Base-by-base conservation (phyloP, 1,140 invertebrate species). In the Pantala flavescens region DNA sequence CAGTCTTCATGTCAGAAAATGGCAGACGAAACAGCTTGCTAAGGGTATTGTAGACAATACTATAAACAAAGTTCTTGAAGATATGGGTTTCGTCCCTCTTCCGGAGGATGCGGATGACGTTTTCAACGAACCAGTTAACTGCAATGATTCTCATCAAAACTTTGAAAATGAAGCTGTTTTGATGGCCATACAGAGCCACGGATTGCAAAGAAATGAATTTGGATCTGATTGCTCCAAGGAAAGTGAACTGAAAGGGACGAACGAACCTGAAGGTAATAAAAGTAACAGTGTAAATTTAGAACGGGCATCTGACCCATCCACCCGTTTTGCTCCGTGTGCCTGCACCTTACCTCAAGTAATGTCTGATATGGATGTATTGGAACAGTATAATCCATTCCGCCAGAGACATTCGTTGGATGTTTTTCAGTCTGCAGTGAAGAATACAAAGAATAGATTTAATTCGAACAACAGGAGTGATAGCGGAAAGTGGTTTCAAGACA, bases 41-140 rank as follows among this genome's bases (percentile, higher is more conserved):
- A 88, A 88, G 82, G 87, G 88, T 73, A 88, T 87, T 81, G 84
- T 91, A 43, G 90, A 92, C 77, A 91, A 92, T 81, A 88, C 87
- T 21, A 89, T 91, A 75, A 92, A 91, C 77, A 84, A 84, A 77
- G 85, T 90, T 23, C 78, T 91, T 70, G 90, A 90, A 79, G 86
- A 85, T 55, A 89, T 87, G 83, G 85, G 86, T 72, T 79, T 86
- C 28, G 82, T 81, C 71, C 85, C 87, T 14, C 78, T 79, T 75
- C 85, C 82, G 42, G 81, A 82, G 74, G 86, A 85, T 80, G 84
- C 84, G 71, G 83, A 82, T 28, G 86, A 85, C 78, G 84, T 85
- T 74, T 83, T 84, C 43, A 86, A 85, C 23, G 72, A 81, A 84
- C 24, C 55, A 10, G 43, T 10, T 43, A 49, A 24, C 55, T 80